These are phyloP conservation scores for Acanthosoma haemorrhoidale DNA, from an alignment of 2,888 invertebrate species.

Conservation along the genomic window DNA sequence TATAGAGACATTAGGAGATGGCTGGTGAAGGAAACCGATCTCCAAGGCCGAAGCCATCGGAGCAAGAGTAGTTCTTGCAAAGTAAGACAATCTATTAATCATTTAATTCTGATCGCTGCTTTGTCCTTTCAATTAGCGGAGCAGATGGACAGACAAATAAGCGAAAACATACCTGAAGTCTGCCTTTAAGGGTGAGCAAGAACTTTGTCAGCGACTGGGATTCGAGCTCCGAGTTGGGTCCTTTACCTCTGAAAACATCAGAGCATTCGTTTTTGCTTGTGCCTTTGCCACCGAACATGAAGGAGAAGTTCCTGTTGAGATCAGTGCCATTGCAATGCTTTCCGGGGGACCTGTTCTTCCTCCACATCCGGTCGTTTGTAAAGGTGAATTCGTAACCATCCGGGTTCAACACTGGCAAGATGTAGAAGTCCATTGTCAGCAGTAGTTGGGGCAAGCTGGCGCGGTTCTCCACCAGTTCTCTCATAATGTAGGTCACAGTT, in stretches of 20 bases:
- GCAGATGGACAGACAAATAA: too few relatives aligned
- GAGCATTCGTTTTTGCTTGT: constrained; percentile 76
- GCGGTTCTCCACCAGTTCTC: constrained; percentile 62
- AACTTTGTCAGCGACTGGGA: too few relatives aligned
- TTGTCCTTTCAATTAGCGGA: too few relatives aligned
- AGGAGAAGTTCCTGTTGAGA: constrained; percentile 81
- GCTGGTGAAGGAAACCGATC: too few relatives aligned
- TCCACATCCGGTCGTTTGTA: constrained; percentile 60
- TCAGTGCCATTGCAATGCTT: constrained; percentile 77
- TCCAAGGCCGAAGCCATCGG: too few relatives aligned
- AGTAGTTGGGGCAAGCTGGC: constrained; percentile 62
- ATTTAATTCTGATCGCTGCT: too few relatives aligned
- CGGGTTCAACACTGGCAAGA: constrained; percentile 47
- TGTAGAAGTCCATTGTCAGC: constrained; percentile 53
- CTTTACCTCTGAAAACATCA: constrained; percentile 74
- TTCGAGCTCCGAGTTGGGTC: constrained; percentile 83
- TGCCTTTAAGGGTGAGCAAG: too few relatives aligned
- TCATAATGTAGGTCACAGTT: constrained; percentile 66
- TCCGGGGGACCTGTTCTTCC: constrained; percentile 50
- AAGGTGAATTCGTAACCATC: constrained; percentile 78
- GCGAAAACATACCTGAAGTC: too few relatives aligned
- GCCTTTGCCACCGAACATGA: constrained; percentile 80
- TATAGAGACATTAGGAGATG: too few relatives aligned
- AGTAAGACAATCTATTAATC: too few relatives aligned
- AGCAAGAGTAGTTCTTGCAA: too few relatives aligned